These are phyloP conservation scores for Mechanitis messenoides DNA, from an alignment of 2,888 invertebrate genomes.

Conservation along the genomic window DNA sequence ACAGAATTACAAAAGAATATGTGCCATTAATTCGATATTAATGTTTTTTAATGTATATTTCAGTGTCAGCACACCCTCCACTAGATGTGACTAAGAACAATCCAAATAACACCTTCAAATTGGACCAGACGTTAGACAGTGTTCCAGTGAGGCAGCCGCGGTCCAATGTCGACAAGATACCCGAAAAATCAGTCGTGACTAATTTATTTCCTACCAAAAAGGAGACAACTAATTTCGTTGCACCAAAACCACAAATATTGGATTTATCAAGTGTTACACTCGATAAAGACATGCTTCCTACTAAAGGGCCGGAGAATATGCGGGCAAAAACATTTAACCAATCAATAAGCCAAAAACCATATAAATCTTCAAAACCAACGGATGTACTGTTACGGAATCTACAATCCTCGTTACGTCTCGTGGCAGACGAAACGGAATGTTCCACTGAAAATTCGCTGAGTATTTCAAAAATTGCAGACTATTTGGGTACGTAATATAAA, in stretches of 20 bases:
- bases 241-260: conserved; percentile 9
- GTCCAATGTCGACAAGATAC: conserved; percentile 31
- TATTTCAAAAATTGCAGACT: conserved; percentile 64
- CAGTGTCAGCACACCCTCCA: conserved; percentile 39
- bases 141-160: conserved; percentile 62
- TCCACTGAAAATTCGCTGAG: conserved; percentile 60
- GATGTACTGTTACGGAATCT: conserved; percentile 51
- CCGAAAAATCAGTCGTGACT: conserved; percentile 12
- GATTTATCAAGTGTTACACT: conserved; percentile 15
- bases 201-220: conserved; percentile 16
- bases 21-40: too few relatives aligned
- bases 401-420: conserved; percentile 41
- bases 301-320: conserved; percentile 14
- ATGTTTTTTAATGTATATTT: conserved; percentile 10
- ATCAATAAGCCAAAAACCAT: conserved; percentile 31
- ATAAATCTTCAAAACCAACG: conserved; percentile 38
- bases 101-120: conserved; percentile 38
- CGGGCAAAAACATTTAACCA: conserved; percentile 16
- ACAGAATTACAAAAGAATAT: too few relatives aligned
- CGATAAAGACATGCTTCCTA: conserved; percentile 8
- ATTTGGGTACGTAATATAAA: conserved; percentile 44
- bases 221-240: conserved; percentile 8
- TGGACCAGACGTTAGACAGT: conserved; percentile 55
- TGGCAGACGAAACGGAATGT: conserved; percentile 51
- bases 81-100: conserved; percentile 33